Evolutionary conservation across 2,797 vertebrate species (phyloP), one percentile per base, ranked within the genome.

Genomic region (Dipus sagitta): DNA sequence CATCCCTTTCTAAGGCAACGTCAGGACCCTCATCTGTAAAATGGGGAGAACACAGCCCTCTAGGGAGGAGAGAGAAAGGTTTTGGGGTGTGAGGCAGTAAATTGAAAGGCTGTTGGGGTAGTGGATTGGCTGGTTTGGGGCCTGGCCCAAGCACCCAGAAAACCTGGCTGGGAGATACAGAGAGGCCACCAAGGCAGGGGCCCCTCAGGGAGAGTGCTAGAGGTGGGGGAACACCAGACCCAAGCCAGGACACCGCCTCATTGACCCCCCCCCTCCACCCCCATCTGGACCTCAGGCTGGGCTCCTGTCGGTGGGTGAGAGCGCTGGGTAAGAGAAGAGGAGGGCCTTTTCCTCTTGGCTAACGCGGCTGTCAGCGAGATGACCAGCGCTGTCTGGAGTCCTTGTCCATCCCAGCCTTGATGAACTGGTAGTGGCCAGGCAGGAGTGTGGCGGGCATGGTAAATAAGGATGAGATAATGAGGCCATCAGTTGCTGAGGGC

Each of bases 401-500:
- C 54, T 32, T n/a, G 11, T n/a, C 71, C 62, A 68, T 54, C n/a
- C 74, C 65, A 32, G 21, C 60, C 91, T 54, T 71, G 24, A 65
- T 62, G 52, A 47, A 21, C 23, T 18, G n/a, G 84, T 1, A 7
- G 54, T 47, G 75, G 72, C 26, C 0, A 3, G 32, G 64, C 75
- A 42, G 26, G 52, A 78, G 82, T 9, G 4, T 0, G 0, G 82
- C 42, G 42, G 13, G 94, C 60, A 84, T 4, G 0, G 88, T 94
- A 93, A 94, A 92, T 26, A 17, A 34, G 68, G 77, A 30, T 38
- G 10, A 78, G 21, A 72, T 10, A 42, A 65, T 82, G 91, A 87
- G 76, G 77, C 70, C 71, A 62, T 95, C 71, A 70, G 93, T 78
- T 72, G 70, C 87, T 65, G 68, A 65, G 85, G 38, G 52, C 86